Evolutionary conservation across 2,888 invertebrate genomes (phyloP).

Genomic region (Gerosis bhagava): DNA sequence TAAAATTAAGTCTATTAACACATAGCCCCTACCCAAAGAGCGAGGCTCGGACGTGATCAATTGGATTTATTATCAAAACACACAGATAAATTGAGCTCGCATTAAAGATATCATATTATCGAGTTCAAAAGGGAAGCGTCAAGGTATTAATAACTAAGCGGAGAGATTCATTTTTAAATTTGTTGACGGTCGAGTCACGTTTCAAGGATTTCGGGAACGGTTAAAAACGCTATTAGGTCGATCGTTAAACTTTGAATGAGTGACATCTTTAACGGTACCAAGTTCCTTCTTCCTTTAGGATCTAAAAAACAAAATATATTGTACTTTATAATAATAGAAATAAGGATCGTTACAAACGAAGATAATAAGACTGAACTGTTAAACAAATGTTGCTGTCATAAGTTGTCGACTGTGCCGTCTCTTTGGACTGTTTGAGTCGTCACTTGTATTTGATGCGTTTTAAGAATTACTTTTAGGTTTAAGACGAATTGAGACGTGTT

Average conservation of each 20-base stretch:
- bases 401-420: constrained; percentile 70
- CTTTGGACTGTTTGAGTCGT: constrained; percentile 67
- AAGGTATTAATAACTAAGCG: constrained; percentile 66
- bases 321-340: constrained; percentile 30
- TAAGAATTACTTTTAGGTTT: constrained; percentile 72
- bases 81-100: constrained; percentile 50
- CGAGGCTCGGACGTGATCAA: constrained; percentile 26
- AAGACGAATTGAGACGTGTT: constrained; percentile 58
- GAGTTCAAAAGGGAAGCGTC: constrained; percentile 68
- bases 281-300: constrained; percentile 27
- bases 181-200: constrained; percentile 78
- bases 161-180: constrained; percentile 71
- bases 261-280: constrained; percentile 71
- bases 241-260: constrained; percentile 79
- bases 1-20: constrained; percentile 18
- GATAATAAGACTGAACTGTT: constrained; percentile 14
- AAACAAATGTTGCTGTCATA: constrained; percentile 46
- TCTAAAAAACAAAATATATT: constrained; percentile 19
- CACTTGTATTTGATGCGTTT: constrained; percentile 71
- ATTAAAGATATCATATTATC: constrained; percentile 47
- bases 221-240: constrained; percentile 78
- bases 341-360: constrained; percentile 16
- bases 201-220: constrained; percentile 76
- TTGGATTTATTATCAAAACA: constrained; percentile 39
- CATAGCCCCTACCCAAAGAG: constrained; percentile 23